Conservation (phyloP, 2,888 invertebrate genomes). For the Apamea monoglypha region DNA sequence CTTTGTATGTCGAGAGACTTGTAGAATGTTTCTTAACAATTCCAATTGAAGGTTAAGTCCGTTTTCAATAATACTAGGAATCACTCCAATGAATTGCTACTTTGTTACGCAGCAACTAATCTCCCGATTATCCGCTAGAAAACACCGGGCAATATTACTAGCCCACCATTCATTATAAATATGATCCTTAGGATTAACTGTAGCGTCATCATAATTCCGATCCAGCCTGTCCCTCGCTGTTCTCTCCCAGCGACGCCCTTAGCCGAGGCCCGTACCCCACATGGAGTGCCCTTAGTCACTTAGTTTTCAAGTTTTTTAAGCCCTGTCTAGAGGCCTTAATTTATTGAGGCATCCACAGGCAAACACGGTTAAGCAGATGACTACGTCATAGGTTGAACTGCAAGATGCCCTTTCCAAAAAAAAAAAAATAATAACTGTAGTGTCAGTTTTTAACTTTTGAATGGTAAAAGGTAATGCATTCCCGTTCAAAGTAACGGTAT, state of each 20-base stretch:
- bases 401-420: too few species aligned
- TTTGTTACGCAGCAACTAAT: background rate
- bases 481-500: conserved; percentile 34
- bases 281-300: too few species aligned
- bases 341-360: too few species aligned
- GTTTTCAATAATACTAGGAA: background rate
- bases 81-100: too few species aligned
- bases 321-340: too few species aligned
- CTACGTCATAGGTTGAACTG: too few species aligned
- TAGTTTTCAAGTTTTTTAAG: too few species aligned
- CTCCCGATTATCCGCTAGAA: background rate
- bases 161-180: background rate
- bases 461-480: background rate
- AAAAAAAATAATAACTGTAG: background rate
- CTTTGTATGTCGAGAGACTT: background rate
- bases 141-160: background rate
- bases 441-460: conserved; percentile 3
- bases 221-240: too few species aligned
- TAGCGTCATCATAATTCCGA: background rate
- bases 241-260: too few species aligned
- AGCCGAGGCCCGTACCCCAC: too few species aligned
- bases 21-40: too few species aligned
- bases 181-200: background rate
- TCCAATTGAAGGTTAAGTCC: background rate
- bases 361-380: too few species aligned